Percentiles rank a stretch among this genome's conserved stretches.
Conservation (phyloP, 2,888 invertebrate genomes). For the Eledone cirrhosa region DNA sequence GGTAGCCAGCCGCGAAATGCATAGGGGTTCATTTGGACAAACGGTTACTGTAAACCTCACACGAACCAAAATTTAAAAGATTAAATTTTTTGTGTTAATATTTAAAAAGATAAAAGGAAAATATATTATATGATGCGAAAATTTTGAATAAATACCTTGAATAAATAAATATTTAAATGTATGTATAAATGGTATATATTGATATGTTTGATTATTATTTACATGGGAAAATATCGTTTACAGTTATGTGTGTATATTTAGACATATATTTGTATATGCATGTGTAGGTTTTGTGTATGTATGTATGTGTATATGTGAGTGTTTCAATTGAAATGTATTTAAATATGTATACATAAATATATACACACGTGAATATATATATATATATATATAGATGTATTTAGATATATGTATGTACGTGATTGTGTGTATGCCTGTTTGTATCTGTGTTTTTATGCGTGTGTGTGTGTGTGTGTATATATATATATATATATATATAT, state of each 20-base stretch:
- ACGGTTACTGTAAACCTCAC: background rate
- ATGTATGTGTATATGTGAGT: no score
- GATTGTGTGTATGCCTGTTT: background rate
- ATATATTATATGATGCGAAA: background rate
- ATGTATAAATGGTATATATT: background rate
- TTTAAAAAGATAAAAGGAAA: background rate
- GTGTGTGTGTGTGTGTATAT: background rate
- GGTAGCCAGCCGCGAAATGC: constrained; percentile 27
- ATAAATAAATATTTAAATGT: background rate
- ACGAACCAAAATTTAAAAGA: background rate
- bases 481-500: background rate
- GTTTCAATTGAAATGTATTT: background rate
- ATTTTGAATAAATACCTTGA: background rate
- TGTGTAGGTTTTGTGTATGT: no score
- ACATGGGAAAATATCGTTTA: background rate
- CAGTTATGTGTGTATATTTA: background rate
- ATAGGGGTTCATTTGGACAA: constrained; percentile 25
- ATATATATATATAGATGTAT: background rate
- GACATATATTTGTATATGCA: background rate
- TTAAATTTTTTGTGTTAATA: no score
- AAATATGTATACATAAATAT: background rate
- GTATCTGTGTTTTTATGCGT: no score
- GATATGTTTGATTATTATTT: background rate
- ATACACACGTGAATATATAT: background rate
- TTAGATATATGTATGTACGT: background rate